Base-by-base conservation (phyloP, 2,888 invertebrate genomes). In the Polyploca ridens region DNA sequence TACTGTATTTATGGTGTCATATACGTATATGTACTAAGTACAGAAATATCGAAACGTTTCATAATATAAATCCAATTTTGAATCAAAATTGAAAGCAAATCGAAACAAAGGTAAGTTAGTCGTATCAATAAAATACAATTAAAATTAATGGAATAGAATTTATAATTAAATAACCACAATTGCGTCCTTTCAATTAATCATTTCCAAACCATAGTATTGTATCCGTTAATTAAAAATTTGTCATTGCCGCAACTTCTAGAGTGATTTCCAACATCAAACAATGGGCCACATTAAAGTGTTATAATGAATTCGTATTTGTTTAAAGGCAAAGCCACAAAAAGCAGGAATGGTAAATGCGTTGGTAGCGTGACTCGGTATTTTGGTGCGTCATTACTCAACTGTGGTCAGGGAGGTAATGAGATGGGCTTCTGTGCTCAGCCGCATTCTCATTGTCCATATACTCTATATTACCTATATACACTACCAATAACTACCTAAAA, bases 371-470 rank as follows among this genome's bases (percentile, higher is more conserved):
- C 85, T 82, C 72, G 74, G 72, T 75, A 73, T 78, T 61, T 82
- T 74, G 70, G 74, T 73, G 76, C 81, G 81, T 84, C 88, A 86
- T 90, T 89, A 88, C 86, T 88, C 87, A 85, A 78, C 77, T 87
- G 90, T 77, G 90, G 90, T 89, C 81, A 82, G 81, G 71, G 76
- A 82, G 83, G 87, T 90, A 90, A 90, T 90, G 89, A 90, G 89
- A 88, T 88, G 85, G 86, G 78, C 81, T 81, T 81, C 82, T 81
- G 82, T 74, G 72, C 75, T 69, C 81, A 73, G 67, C 81, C 76
- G 75, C 77, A 69, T 72, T 62, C 62, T 63, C 63, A 65, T 64
- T 64, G 64, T 60, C 62, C 64, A 58, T 61, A 65, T 38, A 65
- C 67, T 62, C 61, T 58, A 33, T 59, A 59, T 33, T 46, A 16